Conservation (phyloP, 2,113 vertebrate species). For the Plestiodon gilberti region DNA sequence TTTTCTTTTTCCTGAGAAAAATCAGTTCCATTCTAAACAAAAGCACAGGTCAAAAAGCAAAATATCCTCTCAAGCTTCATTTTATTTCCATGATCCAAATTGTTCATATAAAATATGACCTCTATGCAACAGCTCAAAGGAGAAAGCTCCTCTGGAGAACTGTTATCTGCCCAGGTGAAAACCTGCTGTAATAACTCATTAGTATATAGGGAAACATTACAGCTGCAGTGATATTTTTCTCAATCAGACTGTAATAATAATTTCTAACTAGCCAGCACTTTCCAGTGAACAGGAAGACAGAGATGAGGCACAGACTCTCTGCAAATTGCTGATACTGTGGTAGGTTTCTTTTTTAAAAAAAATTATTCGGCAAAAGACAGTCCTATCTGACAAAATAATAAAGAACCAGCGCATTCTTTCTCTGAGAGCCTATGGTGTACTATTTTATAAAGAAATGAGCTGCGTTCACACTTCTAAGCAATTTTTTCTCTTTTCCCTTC, state of each 20-base stretch:
- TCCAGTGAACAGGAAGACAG: neutral
- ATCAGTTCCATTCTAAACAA: neutral
- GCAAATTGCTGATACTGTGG: neutral
- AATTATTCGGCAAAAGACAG: neutral
- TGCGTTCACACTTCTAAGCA: slow-evolving; percentile 1
- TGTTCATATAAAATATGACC: neutral
- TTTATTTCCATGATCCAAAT: neutral
- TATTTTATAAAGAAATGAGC: neutral
- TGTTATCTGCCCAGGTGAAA: slow-evolving; percentile 38
- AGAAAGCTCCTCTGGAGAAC: neutral
- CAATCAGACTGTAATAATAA: neutral
- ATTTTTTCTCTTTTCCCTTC: neutral
- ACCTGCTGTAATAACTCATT: slow-evolving; percentile 6
- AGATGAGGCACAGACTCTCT: neutral
- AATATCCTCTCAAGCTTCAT: neutral
- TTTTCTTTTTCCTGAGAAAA: neutral
- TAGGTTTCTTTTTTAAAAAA: neutral
- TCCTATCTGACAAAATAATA: neutral
- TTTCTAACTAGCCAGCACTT: neutral
- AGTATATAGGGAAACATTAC: neutral
- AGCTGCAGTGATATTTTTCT: slow-evolving; percentile 15
- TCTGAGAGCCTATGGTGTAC: neutral
- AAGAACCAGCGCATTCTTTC: neutral
- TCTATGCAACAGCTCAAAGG: neutral
- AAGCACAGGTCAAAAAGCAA: neutral